Evolutionary conservation across 2,888 invertebrate species (phyloP).

Genomic region (Acanthopleura granulata): DNA sequence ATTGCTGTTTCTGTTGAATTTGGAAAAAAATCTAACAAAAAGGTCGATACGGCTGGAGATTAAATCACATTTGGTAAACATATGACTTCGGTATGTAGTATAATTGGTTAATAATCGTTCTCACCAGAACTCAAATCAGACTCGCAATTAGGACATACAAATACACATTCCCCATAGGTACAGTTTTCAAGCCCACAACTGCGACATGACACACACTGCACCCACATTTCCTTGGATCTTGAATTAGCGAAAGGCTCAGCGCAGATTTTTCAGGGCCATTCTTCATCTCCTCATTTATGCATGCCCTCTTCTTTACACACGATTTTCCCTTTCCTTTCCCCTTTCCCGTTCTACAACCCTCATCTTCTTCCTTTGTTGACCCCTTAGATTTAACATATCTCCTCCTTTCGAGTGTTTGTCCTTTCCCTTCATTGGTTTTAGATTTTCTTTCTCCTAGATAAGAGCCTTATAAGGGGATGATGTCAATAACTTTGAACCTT

Average conservation of each 20-base stretch:
- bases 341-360: background rate
- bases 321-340: background rate
- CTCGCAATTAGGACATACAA: constrained; percentile 21
- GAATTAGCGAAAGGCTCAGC: constrained; percentile 21
- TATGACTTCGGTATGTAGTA: no score
- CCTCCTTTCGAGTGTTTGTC: background rate
- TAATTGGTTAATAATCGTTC: background rate
- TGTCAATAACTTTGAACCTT: constrained; percentile 1
- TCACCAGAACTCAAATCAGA: no score
- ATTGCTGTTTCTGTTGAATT: no score
- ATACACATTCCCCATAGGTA: background rate
- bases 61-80: no score
- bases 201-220: constrained; percentile 16
- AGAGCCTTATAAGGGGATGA: constrained; percentile 13
- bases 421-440: background rate
- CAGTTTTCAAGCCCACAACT: constrained; percentile 23
- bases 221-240: constrained; percentile 21
- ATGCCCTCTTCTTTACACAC: no score
- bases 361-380: background rate
- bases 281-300: constrained; percentile 17
- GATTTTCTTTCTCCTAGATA: background rate
- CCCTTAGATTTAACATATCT: no score
- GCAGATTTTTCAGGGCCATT: constrained; percentile 22
- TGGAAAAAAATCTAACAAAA: background rate
- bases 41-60: background rate